phyloP scores from a whole-genome alignment of 1,140 invertebrate genomes.

The Sinonovacula constricta region DNA sequence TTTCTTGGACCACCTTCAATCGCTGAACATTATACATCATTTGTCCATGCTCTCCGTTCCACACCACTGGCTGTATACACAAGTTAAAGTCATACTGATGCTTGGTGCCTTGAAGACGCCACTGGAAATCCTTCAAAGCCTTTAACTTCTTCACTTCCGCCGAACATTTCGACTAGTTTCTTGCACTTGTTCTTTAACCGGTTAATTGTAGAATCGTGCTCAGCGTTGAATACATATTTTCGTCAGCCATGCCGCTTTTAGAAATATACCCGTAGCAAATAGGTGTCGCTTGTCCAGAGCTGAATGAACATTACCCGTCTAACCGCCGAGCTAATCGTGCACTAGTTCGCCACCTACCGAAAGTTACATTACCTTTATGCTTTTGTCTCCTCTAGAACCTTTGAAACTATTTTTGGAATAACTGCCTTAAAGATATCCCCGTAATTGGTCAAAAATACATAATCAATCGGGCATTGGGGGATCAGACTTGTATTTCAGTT shows the following conservation, averaged over 20 bases:
- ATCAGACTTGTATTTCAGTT: too few species aligned
- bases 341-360: neutral
- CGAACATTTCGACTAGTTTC: neutral
- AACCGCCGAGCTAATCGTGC: neutral
- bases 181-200: slow-evolving; percentile 1
- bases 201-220: neutral
- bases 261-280: neutral
- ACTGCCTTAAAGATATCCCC: too few species aligned
- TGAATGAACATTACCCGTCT: neutral
- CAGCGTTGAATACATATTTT: neutral
- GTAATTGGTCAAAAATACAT: too few species aligned
- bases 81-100: slow-evolving; percentile 23
- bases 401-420: too few species aligned
- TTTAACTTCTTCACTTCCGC: slow-evolving; percentile 29
- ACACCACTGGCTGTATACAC: neutral
- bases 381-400: too few species aligned
- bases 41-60: slow-evolving; percentile 25
- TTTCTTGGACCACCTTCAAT: neutral
- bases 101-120: slow-evolving; percentile 27
- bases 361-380: neutral
- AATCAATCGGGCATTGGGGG: too few species aligned
- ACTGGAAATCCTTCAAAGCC: neutral
- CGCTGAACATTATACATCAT: slow-evolving; percentile 15
- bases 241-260: neutral
- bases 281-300: neutral